Evolutionary conservation across 2,113 vertebrate species (phyloP).

Genomic region (Varanus salvator): DNA sequence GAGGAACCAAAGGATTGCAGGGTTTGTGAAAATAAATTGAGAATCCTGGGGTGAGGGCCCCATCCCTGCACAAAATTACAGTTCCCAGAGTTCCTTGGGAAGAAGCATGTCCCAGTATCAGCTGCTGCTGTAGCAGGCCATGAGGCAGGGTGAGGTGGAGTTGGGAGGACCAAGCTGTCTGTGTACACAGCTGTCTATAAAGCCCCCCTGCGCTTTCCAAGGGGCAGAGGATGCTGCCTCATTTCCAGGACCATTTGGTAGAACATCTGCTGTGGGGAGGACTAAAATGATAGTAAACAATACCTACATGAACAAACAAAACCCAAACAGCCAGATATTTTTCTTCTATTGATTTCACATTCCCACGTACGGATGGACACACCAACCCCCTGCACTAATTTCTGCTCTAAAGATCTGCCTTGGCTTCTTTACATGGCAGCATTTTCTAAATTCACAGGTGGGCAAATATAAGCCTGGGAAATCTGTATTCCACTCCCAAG

Average conservation of each 20-base stretch:
- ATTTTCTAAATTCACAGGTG: not conserved
- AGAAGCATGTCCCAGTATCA: not conserved
- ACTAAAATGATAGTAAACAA: no score
- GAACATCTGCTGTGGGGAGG: not conserved
- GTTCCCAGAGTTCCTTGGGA: not conserved
- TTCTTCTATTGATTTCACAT: not conserved
- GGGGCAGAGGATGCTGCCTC: no score
- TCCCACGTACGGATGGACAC: not conserved
- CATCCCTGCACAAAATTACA: not conserved
- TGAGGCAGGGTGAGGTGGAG: no score
- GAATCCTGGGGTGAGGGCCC: not conserved
- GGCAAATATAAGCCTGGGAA: not conserved
- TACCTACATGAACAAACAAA: no score
- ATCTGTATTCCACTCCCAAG: not conserved
- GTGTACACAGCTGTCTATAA: no score
- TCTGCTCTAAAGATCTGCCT: not conserved
- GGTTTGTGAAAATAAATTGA: not conserved
- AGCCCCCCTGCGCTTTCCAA: no score
- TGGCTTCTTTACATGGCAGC: not conserved
- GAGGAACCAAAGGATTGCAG: not conserved
- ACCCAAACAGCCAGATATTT: not conserved
- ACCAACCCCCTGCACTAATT: not conserved
- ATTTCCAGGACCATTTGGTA: not conserved
- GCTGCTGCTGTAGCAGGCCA: no score
- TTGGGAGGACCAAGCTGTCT: no score